Evolutionary conservation across 2,113 vertebrate species (phyloP), one percentile per base, ranked within the genome.

Genomic region (Narcine bancroftii): DNA sequence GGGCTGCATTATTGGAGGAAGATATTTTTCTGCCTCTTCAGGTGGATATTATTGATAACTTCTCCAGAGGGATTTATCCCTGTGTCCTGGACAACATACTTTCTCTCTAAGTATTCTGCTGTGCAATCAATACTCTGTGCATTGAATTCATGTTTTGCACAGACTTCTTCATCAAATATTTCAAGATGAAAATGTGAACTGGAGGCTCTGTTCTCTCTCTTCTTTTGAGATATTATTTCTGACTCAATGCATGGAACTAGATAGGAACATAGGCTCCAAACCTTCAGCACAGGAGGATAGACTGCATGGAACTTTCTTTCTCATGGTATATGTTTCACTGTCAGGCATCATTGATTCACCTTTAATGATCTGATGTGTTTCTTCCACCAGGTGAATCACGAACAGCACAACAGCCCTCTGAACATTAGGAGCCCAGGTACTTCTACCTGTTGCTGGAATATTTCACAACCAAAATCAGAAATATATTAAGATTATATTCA

Each of bases 341-440:
- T 47, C 33, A 13, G 36, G n/a, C 53, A 60, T 17, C 53, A 87
- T n/a, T 19, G n/a, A 19, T 69, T 45, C 10, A 45, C 39, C 42
- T 45, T 91, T 29, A 69, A 69, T 69, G 33, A 91, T 91, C 65
- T 85, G 65, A 91, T 21, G 10, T 91, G 39, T 71, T 91, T 91
- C 24, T 91, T 66, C 21, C 63, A 47, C 36, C 65, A 91, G 89
- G 89, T 71, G 89, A 69, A 91, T 13, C 89, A 91, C 15, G 63
- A 89, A 63, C 33, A 89, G 17, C 13, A 89, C 21, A 33, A 17
- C 0, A 13, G 11, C 13, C 1, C 0, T 42, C 56, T 21, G 2
- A 21, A 6, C 81, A 2, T 21, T 53, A 60, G 53, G 60, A 45
- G 10, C 24, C 24, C 63, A 91, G 89, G 89, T 91, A 91, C 26